Conservation (phyloP, 1,140 invertebrate species). For the Drosophila seguyi region DNA sequence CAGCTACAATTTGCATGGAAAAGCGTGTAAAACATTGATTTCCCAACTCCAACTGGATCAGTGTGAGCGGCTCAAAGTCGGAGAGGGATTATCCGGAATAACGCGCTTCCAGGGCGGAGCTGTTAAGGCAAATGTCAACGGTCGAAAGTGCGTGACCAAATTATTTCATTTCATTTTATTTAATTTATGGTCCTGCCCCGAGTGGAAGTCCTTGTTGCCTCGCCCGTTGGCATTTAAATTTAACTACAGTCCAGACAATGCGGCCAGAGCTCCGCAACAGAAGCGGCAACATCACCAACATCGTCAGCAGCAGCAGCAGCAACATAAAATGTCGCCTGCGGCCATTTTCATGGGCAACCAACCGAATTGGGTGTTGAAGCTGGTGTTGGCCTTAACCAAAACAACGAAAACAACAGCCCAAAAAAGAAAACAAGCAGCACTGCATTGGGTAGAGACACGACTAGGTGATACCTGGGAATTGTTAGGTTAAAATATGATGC, state of each 20-base stretch:
- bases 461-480: not conserved
- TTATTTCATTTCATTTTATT: conserved; percentile 70
- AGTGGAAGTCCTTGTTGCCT: conserved; percentile 28
- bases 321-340: conserved; percentile 71
- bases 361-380: conserved; percentile 65
- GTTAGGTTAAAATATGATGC: not conserved
- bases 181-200: conserved; percentile 52
- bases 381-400: conserved; percentile 42
- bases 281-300: conserved; percentile 27
- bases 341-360: conserved; percentile 71
- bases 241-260: conserved; percentile 69
- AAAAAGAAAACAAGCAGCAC: conserved; percentile 19
- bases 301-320: conserved; percentile 27
- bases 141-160: conserved; percentile 57
- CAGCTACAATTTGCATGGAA: conserved; percentile 58
- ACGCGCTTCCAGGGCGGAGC: conserved; percentile 23
- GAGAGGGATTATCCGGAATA: conserved; percentile 36
- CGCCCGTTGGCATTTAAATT: conserved; percentile 67
- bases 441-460: not conserved
- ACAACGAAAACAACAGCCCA: conserved; percentile 32
- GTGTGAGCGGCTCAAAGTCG: conserved; percentile 27
- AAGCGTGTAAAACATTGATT: conserved; percentile 38
- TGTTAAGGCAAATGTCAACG: conserved; percentile 54
- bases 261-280: conserved; percentile 28
- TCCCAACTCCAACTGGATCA: conserved; percentile 38